phyloP scores from a whole-genome alignment of 2,888 invertebrate genomes.

The Amphiduros pacificus region DNA sequence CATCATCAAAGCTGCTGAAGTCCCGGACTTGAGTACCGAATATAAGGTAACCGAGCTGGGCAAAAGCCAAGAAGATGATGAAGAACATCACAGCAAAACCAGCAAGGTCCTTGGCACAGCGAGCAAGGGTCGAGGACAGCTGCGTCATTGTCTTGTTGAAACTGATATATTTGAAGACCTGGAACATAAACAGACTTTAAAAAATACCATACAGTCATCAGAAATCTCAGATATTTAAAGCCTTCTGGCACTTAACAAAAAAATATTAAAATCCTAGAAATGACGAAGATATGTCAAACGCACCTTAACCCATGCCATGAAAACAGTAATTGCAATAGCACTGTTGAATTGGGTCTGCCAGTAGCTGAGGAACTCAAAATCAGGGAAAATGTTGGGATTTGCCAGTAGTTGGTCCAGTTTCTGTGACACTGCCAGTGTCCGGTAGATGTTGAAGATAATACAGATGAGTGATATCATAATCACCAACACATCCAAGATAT shows the following conservation, averaged over 20 bases:
- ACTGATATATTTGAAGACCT: slow-evolving; percentile 75
- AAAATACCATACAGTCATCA: neutral
- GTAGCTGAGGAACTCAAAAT: slow-evolving; percentile 68
- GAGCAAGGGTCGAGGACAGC: slow-evolving; percentile 70
- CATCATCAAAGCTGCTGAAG: slow-evolving; percentile 63
- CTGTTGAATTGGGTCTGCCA: slow-evolving; percentile 67
- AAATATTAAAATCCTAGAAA: too few species aligned
- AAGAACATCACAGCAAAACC: slow-evolving; percentile 78
- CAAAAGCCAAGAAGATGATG: slow-evolving; percentile 77
- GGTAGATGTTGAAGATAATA: slow-evolving; percentile 63
- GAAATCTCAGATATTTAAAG: too few species aligned
- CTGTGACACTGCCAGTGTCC: slow-evolving; percentile 56
- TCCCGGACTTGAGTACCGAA: slow-evolving; percentile 73
- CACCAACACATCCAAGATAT: slow-evolving; percentile 68
- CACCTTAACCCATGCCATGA: slow-evolving; percentile 73
- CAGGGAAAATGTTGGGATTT: slow-evolving; percentile 62
- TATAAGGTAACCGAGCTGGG: slow-evolving; percentile 72
- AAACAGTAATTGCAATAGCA: slow-evolving; percentile 68
- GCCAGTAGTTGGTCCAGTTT: slow-evolving; percentile 59
- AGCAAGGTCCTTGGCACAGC: slow-evolving; percentile 72
- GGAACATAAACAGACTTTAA: slow-evolving; percentile 14
- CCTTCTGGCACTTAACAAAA: too few species aligned
- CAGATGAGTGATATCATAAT: slow-evolving; percentile 63
- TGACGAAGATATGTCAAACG: neutral
- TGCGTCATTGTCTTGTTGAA: slow-evolving; percentile 78